A percentile compares a stretch with the other conserved stretches of the same genome.
Evolutionary conservation across 2,797 vertebrate genomes (phyloP).

Genomic region (Echeneis naucrates): DNA sequence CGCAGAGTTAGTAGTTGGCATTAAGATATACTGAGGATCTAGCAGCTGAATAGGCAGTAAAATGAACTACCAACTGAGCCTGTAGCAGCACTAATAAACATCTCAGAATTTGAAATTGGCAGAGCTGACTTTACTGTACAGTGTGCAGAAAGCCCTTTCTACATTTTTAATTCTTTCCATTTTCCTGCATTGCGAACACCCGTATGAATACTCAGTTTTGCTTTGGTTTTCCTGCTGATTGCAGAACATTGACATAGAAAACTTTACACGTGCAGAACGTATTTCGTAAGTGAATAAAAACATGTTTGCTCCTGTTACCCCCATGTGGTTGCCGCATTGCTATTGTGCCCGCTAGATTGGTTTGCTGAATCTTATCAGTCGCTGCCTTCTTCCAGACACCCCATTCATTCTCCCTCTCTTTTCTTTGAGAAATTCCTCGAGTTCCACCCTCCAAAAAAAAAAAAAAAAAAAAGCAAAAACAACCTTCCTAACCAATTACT

Average conservation of each 20-base stretch:
- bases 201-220: background rate
- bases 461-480: constrained; percentile 62
- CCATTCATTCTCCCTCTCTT: constrained; percentile 59
- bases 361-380: constrained; percentile 71
- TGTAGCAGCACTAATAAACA: background rate
- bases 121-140: constrained; percentile 1
- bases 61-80: background rate
- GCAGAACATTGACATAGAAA: constrained; percentile 11
- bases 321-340: constrained; percentile 32
- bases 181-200: background rate
- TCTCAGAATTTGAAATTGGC: background rate
- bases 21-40: background rate
- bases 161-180: constrained; percentile 6
- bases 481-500: constrained; percentile 81
- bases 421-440: constrained; percentile 45
- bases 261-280: constrained; percentile 13
- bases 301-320: constrained; percentile 17
- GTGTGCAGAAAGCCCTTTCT: background rate
- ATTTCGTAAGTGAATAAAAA: constrained; percentile 49
- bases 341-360: constrained; percentile 59
- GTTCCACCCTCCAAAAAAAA: constrained; percentile 30
- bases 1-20: background rate
- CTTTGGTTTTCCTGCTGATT: constrained; percentile 29
- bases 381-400: constrained; percentile 59
- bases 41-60: background rate